Percentiles rank a stretch among this genome's conserved stretches.
Evolutionary conservation across 2,888 invertebrate species (phyloP).

Genomic region (Noctua pronuba): DNA sequence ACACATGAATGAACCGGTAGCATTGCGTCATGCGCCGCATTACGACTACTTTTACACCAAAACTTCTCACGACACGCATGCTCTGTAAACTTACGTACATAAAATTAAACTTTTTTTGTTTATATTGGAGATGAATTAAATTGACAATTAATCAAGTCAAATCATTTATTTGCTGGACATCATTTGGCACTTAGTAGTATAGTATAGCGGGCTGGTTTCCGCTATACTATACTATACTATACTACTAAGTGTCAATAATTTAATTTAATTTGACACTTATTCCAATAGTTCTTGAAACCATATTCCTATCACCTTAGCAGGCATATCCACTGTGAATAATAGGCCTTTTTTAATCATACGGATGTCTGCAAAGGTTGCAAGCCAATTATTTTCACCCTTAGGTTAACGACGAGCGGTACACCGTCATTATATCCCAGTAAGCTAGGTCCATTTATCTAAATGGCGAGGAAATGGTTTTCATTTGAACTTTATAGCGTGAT

Average conservation of each 20-base stretch:
- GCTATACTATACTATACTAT: no score
- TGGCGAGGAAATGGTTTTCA: conserved; percentile 36
- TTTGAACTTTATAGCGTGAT: conserved; percentile 37
- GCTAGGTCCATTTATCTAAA: conserved; percentile 16
- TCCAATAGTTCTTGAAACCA: background rate
- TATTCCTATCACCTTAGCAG: background rate
- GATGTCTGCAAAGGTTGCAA: background rate
- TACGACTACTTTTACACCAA: conserved; percentile 46
- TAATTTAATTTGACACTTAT: no score
- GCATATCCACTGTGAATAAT: background rate
- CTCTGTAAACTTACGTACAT: background rate
- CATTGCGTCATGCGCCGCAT: conserved; percentile 64
- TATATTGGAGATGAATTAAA: background rate
- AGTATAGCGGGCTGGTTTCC: no score
- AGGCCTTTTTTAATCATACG: background rate
- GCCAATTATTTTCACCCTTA: conserved; percentile 6
- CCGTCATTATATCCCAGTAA: conserved; percentile 31
- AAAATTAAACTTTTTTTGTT: conserved; percentile 5
- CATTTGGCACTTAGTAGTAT: background rate
- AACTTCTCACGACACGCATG: conserved; percentile 14
- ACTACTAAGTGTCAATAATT: no score
- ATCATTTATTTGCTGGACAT: background rate
- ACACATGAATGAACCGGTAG: conserved; percentile 74
- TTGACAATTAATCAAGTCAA: background rate
- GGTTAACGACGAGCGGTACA: conserved; percentile 9